Base-by-base conservation (phyloP, 2,797 vertebrate species). In the Psittacula derbiana region DNA sequence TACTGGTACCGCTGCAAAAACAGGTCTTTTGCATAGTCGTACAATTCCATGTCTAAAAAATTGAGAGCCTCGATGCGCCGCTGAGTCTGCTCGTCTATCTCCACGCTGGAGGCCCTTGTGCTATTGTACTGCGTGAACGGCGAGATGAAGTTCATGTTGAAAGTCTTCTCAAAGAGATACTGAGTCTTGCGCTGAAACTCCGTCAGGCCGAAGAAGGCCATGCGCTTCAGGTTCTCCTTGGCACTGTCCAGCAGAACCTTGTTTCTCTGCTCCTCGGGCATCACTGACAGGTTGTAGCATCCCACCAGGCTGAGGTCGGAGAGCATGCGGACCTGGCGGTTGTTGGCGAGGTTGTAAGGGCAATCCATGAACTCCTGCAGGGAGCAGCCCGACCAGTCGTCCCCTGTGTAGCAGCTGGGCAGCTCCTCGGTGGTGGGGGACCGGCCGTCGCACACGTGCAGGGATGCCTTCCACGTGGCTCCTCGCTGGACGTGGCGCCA, bases 111-210 rank as follows among this genome's bases (percentile, higher is more conserved):
- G 79, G 98, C 98, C 13, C 99, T 98, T 31, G 99, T 99, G 96
- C 99, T 99, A 5, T 99, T 99, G 88, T 99, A 99, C 96, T 99
- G 99, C 0, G 98, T 99, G 98, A 99, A 99, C 0, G 99, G 99
- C 0, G 98, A 98, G 43, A 99, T 99, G 97, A 99, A 99, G 95
- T 98, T 98, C 98, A 99, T 98, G 93, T 98, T 98, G 97, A 99
- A 99, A 66, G 99, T 99, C 79, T 99, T 99, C 95, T 99, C 99
- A 41, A 99, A 99, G 84, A 99, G 98, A 94, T 99, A 99, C 97
- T 99, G 99, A 84, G 99, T 99, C 97, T 99, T 99, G 31, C 99
- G 98, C 96, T 99, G 99, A 96, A 99, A 99, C 82, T 99, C 99
- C 0, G 99, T 99, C 71, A 99, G 98, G 80, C 99, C 99, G 3